A percentile compares a stretch with the other conserved stretches of the same genome.
These are phyloP conservation scores for Cygnus buccinator DNA, from an alignment of 2,113 vertebrate species.

Conservation along the genomic window DNA sequence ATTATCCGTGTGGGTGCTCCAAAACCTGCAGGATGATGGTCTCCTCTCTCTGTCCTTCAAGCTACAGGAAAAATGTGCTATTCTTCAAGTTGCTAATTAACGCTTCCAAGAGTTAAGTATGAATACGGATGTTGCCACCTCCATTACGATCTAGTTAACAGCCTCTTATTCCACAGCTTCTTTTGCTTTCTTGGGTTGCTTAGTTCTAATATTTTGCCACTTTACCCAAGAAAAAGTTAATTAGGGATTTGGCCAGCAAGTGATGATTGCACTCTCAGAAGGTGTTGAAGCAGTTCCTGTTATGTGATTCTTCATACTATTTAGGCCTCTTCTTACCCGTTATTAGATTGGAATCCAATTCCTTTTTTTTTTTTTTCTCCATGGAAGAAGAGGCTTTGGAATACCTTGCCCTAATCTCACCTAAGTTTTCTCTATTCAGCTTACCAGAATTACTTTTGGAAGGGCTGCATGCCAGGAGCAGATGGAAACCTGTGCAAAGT, in stretches of 20 bases:
- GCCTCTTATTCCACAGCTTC: neutral
- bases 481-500: constrained; percentile 87
- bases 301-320: neutral
- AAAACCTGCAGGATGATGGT: neutral
- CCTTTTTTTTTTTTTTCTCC: neutral
- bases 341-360: neutral
- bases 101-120: neutral
- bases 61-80: neutral
- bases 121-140: neutral
- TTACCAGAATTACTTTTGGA: constrained; percentile 87
- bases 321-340: neutral
- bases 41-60: neutral
- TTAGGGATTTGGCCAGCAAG: neutral
- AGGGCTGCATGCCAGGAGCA: constrained; percentile 89
- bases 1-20: neutral
- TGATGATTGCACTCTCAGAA: neutral
- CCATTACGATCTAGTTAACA: neutral
- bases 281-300: neutral
- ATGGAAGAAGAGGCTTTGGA: neutral
- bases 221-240: neutral
- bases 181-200: neutral
- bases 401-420: neutral
- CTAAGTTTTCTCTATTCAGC: constrained; percentile 62
- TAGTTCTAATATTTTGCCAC: neutral
- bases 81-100: neutral